Base-by-base conservation (phyloP, 2,113 vertebrate species). In the Brachirus orientalis region DNA sequence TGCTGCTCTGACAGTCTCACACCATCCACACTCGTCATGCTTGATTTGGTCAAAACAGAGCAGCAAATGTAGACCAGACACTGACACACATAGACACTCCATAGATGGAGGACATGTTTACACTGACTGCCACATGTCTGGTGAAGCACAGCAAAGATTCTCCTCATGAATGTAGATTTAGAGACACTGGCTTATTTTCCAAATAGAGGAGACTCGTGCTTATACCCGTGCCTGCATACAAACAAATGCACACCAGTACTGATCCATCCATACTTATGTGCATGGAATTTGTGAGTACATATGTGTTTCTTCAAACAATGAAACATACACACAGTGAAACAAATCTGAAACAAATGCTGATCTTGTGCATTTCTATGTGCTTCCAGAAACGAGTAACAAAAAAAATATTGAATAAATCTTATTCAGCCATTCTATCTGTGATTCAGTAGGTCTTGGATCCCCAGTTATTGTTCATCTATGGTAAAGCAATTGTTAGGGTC, bases 1-100 rank as follows among this genome's bases (percentile, higher is more conserved):
- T 63, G 22, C 72, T 68, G 65, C 60, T 73, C 58, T 44, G 16
- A n/a, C 50, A 47, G 62, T 59, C 63, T 41, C 55, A 44, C 10
- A 4, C 44, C 28, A 35, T 63, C 43, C 38, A 63, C 61, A 33
- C 44, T 19, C 35, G 4, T 82, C 82, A 80, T 82, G 69, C 76
- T 77, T 72, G 76, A 52, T 63, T 83, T 69, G 73, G 52, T 48
- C 48, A 63, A 75, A 82, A 84, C 79, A 80, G 70, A 84, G 62
- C 62, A 17, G 19, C 70, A 75, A 82, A 84, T 77, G 52, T 57
- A 77, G 76, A 80, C 66, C 79, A 80, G 76, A 66, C 69, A 13
- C 58, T 51, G 44, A 69, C 78, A 51, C 62, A 69, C 62, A 60
- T 12, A 41, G 65, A 62, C 63, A 0, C 61, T 1, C 61, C 3